Conservation (phyloP, 92 coral and sea anemone species). For the Zoanthus solanderi region DNA sequence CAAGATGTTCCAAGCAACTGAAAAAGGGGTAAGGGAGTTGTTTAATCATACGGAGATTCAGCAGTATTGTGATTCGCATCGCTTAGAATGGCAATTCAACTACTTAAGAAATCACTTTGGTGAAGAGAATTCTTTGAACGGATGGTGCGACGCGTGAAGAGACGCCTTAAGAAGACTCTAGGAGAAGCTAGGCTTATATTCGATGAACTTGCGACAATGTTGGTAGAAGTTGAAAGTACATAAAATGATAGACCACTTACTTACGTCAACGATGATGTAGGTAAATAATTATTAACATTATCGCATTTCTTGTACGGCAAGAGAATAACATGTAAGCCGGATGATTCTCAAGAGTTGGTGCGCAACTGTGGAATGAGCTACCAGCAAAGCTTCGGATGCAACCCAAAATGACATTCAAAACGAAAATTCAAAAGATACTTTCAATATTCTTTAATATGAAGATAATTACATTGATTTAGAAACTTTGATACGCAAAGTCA, state of each 20-base stretch:
- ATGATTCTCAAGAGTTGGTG: too few species aligned
- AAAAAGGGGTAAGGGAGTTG: background rate
- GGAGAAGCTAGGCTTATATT: conserved; percentile 2
- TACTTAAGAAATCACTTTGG: conserved; percentile 37
- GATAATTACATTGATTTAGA: too few species aligned
- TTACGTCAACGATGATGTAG: conserved; percentile 28
- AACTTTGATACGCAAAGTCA: too few species aligned
- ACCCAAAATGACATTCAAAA: too few species aligned
- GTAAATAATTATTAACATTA: background rate
- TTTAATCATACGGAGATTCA: background rate
- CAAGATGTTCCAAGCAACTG: background rate
- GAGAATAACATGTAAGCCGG: too few species aligned
- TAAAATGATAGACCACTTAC: conserved; percentile 24
- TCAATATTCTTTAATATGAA: too few species aligned
- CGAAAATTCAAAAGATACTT: too few species aligned
- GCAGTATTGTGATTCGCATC: background rate
- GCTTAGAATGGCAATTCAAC: conserved; percentile 32
- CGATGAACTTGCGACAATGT: background rate
- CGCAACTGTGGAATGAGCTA: too few species aligned
- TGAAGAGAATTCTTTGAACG: conserved; percentile 46
- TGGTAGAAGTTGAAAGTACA: conserved; percentile 8
- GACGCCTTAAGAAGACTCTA: conserved; percentile 5
- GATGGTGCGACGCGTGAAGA: conserved; percentile 28
- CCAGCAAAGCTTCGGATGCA: too few species aligned
- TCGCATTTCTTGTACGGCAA: too few species aligned